Percentiles rank a stretch among this genome's conserved stretches.
Conservation (phyloP, 2,888 invertebrate genomes). For the Glaucopsyche alexis region DNA sequence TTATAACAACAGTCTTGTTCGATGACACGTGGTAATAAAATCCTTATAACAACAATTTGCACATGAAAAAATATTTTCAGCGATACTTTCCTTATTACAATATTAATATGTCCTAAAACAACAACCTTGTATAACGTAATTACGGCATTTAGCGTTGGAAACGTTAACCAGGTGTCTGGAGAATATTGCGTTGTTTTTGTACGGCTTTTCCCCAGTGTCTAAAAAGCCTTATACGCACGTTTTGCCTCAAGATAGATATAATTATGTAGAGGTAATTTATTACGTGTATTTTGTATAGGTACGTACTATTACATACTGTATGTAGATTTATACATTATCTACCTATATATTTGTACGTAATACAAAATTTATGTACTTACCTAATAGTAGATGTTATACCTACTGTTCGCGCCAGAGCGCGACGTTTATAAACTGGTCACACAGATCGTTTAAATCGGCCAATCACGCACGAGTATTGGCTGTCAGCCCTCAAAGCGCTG, state of each 20-base stretch:
- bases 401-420: no score
- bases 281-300: neutral
- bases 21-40: no score
- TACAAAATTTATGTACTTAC: no score
- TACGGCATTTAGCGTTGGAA: neutral
- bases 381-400: no score
- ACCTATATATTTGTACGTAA: no score
- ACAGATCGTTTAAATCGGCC: no score
- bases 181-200: neutral
- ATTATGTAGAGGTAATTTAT: neutral
- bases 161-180: neutral
- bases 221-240: neutral
- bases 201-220: neutral
- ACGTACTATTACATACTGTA: no score
- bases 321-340: no score
- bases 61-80: neutral
- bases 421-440: no score
- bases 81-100: neutral
- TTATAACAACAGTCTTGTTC: no score
- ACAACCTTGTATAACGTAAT: neutral
- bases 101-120: neutral
- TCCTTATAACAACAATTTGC: neutral
- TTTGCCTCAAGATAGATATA: neutral
- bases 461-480: no score
- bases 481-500: no score